Evolutionary conservation across 2,797 vertebrate genomes (phyloP).

Genomic region (Pangasius mekongensis): DNA sequence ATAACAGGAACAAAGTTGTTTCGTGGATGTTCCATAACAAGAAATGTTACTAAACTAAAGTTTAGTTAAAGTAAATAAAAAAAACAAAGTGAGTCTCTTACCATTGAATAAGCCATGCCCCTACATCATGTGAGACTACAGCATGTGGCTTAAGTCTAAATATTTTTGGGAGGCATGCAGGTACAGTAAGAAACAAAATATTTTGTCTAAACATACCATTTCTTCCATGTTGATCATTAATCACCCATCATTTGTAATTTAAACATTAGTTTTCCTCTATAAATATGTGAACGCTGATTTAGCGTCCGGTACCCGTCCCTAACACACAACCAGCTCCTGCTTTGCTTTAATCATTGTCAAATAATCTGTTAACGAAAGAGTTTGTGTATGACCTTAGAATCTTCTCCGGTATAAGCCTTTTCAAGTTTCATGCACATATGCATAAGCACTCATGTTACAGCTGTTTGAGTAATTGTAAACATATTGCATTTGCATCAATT

Average conservation of each 20-base stretch:
- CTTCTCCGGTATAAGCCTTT: not conserved
- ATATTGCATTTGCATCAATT: not conserved
- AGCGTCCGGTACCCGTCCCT: not conserved
- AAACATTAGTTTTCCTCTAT: not conserved
- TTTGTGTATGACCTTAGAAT: not conserved
- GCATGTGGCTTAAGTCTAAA: not conserved
- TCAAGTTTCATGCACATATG: too few species aligned
- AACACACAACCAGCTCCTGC: not conserved
- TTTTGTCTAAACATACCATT: not conserved
- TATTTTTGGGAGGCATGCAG: not conserved
- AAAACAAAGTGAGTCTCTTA: not conserved
- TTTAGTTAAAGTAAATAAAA: not conserved
- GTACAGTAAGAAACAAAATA: not conserved
- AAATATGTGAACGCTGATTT: not conserved
- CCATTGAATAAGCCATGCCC: not conserved
- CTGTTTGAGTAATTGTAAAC: not conserved
- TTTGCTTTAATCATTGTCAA: not conserved
- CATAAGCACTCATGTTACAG: not conserved
- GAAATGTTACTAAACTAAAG: not conserved
- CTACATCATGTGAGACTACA: too few species aligned
- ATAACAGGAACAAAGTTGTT: too few species aligned
- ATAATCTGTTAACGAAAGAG: not conserved
- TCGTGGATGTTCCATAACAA: not conserved
- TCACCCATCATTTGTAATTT: not conserved
- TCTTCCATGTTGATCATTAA: not conserved